Evolutionary conservation across 2,888 invertebrate genomes (phyloP).

Genomic region (Schizotus pectinicornis): DNA sequence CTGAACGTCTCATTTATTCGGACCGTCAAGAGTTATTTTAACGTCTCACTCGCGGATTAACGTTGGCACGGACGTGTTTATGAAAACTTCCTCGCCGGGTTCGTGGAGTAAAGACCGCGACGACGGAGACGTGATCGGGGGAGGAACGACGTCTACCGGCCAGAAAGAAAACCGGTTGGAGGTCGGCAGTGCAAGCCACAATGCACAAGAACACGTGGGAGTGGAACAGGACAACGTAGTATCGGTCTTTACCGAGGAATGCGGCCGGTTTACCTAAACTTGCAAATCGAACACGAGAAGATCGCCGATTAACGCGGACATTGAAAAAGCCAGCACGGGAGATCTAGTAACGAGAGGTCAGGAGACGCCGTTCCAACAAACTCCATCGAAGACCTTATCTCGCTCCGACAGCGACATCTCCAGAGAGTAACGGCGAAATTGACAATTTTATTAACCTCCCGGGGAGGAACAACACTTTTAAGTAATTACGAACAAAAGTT

Average conservation of each 20-base stretch:
- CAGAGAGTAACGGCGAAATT: too few species aligned
- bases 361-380: too few species aligned
- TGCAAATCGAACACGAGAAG: constrained; percentile 44
- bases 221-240: constrained; percentile 30
- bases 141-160: constrained; percentile 37
- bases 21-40: neutral
- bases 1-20: neutral
- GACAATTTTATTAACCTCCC: too few species aligned
- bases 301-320: constrained; percentile 40
- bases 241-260: constrained; percentile 43
- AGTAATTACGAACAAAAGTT: too few species aligned
- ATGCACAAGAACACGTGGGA: constrained; percentile 40
- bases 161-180: constrained; percentile 49
- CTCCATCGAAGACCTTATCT: too few species aligned
- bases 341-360: neutral
- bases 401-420: too few species aligned
- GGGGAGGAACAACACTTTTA: too few species aligned
- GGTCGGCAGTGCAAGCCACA: constrained; percentile 43
- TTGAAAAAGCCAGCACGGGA: constrained; percentile 37
- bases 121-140: constrained; percentile 30
- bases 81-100: constrained; percentile 16
- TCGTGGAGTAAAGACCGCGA: constrained; percentile 20
- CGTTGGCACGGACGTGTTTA: constrained; percentile 9
- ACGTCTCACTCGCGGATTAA: constrained; percentile 6
- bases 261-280: constrained; percentile 46